Percentiles rank a stretch among this genome's conserved stretches.
phyloP scores from a whole-genome alignment of 1,140 invertebrate genomes.

The Cheumatopsyche charites region DNA sequence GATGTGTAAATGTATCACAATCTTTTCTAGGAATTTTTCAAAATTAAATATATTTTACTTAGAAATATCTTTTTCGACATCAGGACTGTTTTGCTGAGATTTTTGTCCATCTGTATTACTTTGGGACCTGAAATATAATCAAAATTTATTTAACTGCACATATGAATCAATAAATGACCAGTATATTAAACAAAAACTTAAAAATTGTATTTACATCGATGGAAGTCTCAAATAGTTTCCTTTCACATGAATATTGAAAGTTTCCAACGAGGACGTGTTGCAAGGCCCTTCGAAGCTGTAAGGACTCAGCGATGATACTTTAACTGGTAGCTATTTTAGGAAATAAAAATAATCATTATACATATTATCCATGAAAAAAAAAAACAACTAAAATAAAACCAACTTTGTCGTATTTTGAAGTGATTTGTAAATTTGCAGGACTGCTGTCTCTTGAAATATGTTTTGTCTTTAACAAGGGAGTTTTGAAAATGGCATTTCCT shows the following conservation, averaged over 20 bases:
- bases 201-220: background rate
- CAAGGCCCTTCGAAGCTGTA: background rate
- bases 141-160: too few relatives aligned
- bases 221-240: background rate
- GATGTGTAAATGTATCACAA: too few relatives aligned
- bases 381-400: background rate
- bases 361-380: background rate
- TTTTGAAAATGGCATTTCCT: slow-evolving; percentile 42
- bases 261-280: background rate
- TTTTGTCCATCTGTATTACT: background rate
- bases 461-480: slow-evolving; percentile 40
- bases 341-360: background rate
- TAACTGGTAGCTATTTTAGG: background rate
- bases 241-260: background rate
- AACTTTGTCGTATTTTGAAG: slow-evolving; percentile 16
- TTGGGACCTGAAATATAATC: background rate
- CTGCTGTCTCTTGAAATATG: slow-evolving; percentile 38
- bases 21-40: background rate
- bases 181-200: background rate
- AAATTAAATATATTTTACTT: background rate
- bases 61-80: background rate
- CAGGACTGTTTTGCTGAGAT: background rate
- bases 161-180: background rate
- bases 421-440: background rate
- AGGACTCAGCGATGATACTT: background rate